A percentile compares a stretch with the other conserved stretches of the same genome.
Conservation (phyloP, 2,113 vertebrate species). For the Callorhinus ursinus region DNA sequence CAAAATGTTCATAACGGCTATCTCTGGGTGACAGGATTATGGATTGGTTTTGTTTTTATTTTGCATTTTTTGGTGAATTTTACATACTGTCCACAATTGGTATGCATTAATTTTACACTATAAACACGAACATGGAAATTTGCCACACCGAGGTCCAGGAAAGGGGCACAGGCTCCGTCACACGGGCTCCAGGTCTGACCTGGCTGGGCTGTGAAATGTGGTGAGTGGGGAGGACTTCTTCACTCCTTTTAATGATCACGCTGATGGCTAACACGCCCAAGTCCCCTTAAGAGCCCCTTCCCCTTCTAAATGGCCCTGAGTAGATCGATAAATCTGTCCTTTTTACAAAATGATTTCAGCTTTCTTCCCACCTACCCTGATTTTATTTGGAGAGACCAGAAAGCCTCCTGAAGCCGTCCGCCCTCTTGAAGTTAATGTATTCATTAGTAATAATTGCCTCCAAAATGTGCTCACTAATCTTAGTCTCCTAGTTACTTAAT, state of each 20-base stretch:
- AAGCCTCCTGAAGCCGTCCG: slow-evolving; percentile 60
- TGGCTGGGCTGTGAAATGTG: background rate
- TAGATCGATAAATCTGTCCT: slow-evolving; percentile 74
- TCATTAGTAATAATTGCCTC: slow-evolving; percentile 89
- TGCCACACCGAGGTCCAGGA: background rate
- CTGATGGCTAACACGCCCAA: background rate
- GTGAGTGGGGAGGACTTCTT: background rate
- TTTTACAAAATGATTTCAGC: slow-evolving; percentile 70
- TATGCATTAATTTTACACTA: background rate
- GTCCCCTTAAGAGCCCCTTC: slow-evolving; percentile 52
- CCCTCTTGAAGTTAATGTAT: slow-evolving; percentile 84
- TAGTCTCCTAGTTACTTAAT: slow-evolving; percentile 85
- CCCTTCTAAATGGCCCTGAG: slow-evolving; percentile 71
- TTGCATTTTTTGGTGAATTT: background rate
- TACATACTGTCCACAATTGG: background rate
- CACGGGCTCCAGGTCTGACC: background rate
- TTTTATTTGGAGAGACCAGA: slow-evolving; percentile 82
- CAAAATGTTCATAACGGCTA: background rate
- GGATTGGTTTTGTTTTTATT: background rate
- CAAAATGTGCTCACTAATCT: slow-evolving; percentile 84
- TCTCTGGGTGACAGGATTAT: background rate
- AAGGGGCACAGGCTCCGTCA: background rate
- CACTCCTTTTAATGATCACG: background rate
- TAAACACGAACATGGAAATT: background rate
- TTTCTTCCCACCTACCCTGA: slow-evolving; percentile 75